Evolutionary conservation across 2,797 vertebrate genomes (phyloP).

Genomic region (Labroides dimidiatus): DNA sequence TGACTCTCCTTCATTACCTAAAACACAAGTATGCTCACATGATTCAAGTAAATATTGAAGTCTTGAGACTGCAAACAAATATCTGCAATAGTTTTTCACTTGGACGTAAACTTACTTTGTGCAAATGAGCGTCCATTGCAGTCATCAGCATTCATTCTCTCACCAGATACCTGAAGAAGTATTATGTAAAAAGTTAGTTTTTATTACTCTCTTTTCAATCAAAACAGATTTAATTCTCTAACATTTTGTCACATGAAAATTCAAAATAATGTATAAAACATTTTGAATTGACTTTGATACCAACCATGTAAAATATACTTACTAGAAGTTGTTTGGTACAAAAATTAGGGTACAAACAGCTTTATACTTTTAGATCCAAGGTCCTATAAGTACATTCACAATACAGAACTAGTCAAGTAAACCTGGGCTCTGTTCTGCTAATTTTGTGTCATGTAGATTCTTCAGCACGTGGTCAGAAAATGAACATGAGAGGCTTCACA

Average conservation of each 20-base stretch:
- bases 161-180: conserved; percentile 82
- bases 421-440: conserved; percentile 10
- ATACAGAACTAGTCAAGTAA: conserved; percentile 22
- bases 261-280: neutral
- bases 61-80: conserved; percentile 37
- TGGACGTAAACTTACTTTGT: conserved; percentile 83
- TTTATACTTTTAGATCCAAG: conserved; percentile 10
- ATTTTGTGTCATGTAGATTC: conserved; percentile 30
- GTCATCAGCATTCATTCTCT: conserved; percentile 95
- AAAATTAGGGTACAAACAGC: conserved; percentile 7
- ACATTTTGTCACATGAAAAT: neutral
- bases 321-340: conserved; percentile 24
- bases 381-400: conserved; percentile 19
- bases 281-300: conserved; percentile 1
- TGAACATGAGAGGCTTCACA: conserved; percentile 41
- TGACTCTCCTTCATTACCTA: conserved; percentile 93
- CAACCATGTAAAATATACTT: conserved; percentile 28
- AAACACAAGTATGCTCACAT: conserved; percentile 62
- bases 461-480: conserved; percentile 30
- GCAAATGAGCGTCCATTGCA: conserved; percentile 92
- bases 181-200: conserved; percentile 13
- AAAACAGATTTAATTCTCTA: neutral
- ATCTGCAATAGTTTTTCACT: conserved; percentile 4
- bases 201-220: neutral
- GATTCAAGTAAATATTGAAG: conserved; percentile 44